Base-by-base conservation (phyloP, 2,797 vertebrate genomes). In the Diplodus puntazzo region DNA sequence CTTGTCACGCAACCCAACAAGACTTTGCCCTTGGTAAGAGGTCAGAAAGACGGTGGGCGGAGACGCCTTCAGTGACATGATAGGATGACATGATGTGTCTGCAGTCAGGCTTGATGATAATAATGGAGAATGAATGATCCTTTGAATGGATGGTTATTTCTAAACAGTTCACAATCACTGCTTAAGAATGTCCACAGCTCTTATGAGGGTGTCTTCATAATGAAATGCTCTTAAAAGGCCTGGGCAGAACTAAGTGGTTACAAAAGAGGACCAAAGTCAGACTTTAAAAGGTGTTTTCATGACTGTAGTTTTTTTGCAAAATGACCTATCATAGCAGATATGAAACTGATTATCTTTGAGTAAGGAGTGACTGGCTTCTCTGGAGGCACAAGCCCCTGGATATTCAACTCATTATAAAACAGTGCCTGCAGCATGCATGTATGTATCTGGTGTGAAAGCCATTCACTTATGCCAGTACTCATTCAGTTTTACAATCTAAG, bases 1-100 rank as follows among this genome's bases (percentile, higher is more conserved):
- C 67, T 66, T 73, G 84, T 85, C 88, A 88, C 71, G 34, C 70
- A 76, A 79, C 23, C 39, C 23, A 20, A 63, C 34, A 54, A 45
- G 16, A 61, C 54, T 43, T 67, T 1, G 54, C 52, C 75, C 69
- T 82, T 65, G 57, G 63, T 81, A 42, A 45, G 63, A 27, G 81
- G 78, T 83, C 65, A 73, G 17, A 46, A 42, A 52, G 43, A 70
- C 12, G 16, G 54, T n/a, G 34, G 34, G 12, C 4, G 13, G 20
- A 23, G 49, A 10, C 14, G 43, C 27, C 50, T 53, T 73, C 18
- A 23, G 5, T 62, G 52, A 70, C 72, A 49, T 25, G 55, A 54
- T 30, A 57, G 57, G 48, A 30, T 72, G 62, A 73, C 42, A 48
- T 49, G 42, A 77, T 57, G 42, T 39, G 39, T 20, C 25, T 34